Evolutionary conservation across 2,888 invertebrate species (phyloP), one percentile per base, ranked within the genome.

Genomic region (Cybosia mesomella): DNA sequence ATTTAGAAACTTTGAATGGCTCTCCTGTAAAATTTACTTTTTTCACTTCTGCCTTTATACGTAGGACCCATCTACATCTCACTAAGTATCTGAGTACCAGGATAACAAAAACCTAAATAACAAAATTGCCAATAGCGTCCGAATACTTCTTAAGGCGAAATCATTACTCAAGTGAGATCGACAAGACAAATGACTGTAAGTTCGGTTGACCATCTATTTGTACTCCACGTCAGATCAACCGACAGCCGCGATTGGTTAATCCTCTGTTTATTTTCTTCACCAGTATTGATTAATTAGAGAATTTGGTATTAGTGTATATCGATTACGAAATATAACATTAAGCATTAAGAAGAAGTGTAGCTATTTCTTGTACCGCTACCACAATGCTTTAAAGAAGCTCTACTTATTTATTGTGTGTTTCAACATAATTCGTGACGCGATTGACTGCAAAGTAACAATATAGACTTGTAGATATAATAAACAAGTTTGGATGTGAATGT

Each of bases 151-250:
- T 28, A 15, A 28, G 11, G 55, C 36, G 58, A 2, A 73, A 79
- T 73, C 75, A 75, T 75, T 73, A 58, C 62, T 77, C 70, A 73
- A 68, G 58, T 57, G 65, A 36, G 66, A 67, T 68, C 53, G 70
- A 68, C 71, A 79, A 79, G 79, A 79, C 75, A 72, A 80, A 79
- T 79, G 79, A 75, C 60, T 71, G 28, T 36, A 24, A 18, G 49
- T 49, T 49, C 49, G 57, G 60, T 65, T 68, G 75, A 72, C 78
- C 81, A 75, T 79, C 72, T 72, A 80, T 80, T 79, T 71, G 78
- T 72, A 60, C 36, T 59, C 36, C 53, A 63, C 36, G 64, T 64
- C 64, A 59, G 64, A 60, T 64, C 59, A 59, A 59, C 58, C 21
- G 68, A 64, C 53, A 64, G 54, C 22, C n/a, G 18, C 58, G 59